These are phyloP conservation scores for Perca flavescens DNA, from an alignment of 2,113 vertebrate genomes.

Conservation along the genomic window DNA sequence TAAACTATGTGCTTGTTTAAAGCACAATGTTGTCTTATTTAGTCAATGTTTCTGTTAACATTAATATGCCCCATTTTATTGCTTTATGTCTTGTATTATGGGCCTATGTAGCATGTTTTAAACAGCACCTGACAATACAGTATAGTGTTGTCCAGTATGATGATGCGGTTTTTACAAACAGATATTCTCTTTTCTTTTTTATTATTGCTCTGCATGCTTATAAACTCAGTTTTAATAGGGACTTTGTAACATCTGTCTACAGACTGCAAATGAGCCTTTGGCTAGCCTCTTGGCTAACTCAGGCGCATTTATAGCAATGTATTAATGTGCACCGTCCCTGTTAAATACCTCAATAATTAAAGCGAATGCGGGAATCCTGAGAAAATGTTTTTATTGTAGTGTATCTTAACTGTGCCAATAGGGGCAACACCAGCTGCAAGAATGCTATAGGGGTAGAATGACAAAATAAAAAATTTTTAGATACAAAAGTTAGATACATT, in stretches of 20 bases:
- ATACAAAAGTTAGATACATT: too few species aligned
- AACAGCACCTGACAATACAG: not conserved
- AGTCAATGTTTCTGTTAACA: not conserved
- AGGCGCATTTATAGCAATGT: not conserved
- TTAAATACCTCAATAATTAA: constrained; percentile 1
- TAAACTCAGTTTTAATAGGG: not conserved
- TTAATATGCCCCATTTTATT: not conserved
- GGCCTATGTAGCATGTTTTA: not conserved
- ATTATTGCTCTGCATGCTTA: not conserved
- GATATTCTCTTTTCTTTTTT: not conserved
- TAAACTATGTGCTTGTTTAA: not conserved
- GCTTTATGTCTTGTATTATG: not conserved
- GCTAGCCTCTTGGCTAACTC: not conserved
- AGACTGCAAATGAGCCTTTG: not conserved
- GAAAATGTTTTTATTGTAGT: not conserved
- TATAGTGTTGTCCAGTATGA: not conserved
- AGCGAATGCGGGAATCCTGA: not conserved
- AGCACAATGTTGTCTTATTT: not conserved
- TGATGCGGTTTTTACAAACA: not conserved
- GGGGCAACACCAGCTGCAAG: constrained; percentile 9
- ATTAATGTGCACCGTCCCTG: not conserved
- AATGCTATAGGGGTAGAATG: not conserved
- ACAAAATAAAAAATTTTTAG: too few species aligned
- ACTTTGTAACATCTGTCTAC: not conserved
- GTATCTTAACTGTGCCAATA: not conserved